Base-by-base conservation (phyloP, 2,113 vertebrate species). In the Pantherophis guttatus region DNA sequence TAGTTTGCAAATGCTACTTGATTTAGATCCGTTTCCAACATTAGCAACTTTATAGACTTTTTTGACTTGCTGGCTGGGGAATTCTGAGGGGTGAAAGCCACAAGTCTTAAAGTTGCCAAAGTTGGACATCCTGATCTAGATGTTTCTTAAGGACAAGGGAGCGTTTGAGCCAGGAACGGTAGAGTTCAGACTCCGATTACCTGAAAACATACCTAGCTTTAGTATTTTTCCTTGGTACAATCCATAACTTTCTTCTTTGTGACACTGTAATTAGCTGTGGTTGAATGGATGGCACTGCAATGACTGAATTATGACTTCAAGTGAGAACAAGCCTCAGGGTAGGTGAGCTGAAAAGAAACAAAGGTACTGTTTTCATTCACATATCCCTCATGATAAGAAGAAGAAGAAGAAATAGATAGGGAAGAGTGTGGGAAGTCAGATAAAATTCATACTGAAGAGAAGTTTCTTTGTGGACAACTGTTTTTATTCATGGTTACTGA, bases 221-320 rank as follows among this genome's bases (percentile, higher is more conserved):
- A 57, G 57, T 62, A 65, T 52, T 53, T 90, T 87, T 19, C 75
- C 81, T 59, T 81, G 29, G 89, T 33, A 29, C 57, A 44, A 86
- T 90, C 89, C 48, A 93, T 93, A 90, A 90, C 92, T 93, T 93
- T 93, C 57, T 50, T 92, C n/a, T 90, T 89, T 90, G 92, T 93
- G 92, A 93, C 92, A 93, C 50, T 93, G 92, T 93, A 93, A 93
- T 93, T 93, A 93, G 92, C 92, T 90, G 92, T 5, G 44, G 48
- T 86, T 50, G 57, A 90, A 90, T 93, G 75, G 92, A 93, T 93
- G 81, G 92, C 75, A 65, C 92, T 93, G 89, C 75, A 87, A 70
- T 87, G 92, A 62, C 89, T 93, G 92, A 93, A 87, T 90, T 93
- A 93, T 24, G 89, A 65, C 92, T 93, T 90, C 89, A 62, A 87